Base-by-base conservation (phyloP, 1,140 invertebrate genomes). In the Helicoverpa armigera region DNA sequence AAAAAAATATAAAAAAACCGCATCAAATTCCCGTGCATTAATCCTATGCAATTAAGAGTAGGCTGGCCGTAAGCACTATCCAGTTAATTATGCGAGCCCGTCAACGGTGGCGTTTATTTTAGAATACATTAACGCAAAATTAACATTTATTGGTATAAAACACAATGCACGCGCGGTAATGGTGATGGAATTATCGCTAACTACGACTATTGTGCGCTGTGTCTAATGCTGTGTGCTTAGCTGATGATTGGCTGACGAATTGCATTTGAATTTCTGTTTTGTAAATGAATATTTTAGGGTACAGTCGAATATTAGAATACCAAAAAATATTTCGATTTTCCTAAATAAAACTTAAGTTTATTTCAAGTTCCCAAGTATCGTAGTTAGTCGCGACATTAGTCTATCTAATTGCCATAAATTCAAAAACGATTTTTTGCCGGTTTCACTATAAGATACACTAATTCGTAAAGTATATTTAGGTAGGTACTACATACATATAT, bases 81-180 rank as follows among this genome's bases (percentile, higher is more conserved):
- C 69, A 77, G 82, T 85, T 88, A 88, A 89, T 89, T 89, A 87
- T 87, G 86, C 86, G 73, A 76, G 80, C 83, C 82, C 77, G 78
- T 84, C 83, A 85, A 82, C 82, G 77, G 77, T 65, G 65, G 74
- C 80, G 83, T 83, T 85, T 87, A 86, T 86, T 88, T 78, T 82
- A 75, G 85, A 83, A 86, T 86, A 86, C 48, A 86, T 86, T 84
- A 82, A 61, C 72, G 65, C 29, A 51, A 83, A 85, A 83, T 85
- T 85, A 85, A 82, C 81, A 79, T 80, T 83, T 83, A 85, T 83
- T 83, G 73, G 82, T 10, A 81, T 75, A 56, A 80, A 80, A 73
- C 48, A 80, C 48, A 70, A 70, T 70, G 50, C 50, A 29, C 50
- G 29, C 16, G 63, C 76, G 35, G 65, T 58, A 16, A 69, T 58